phyloP scores from a whole-genome alignment of 2,113 vertebrate genomes.

The Scomber colias region DNA sequence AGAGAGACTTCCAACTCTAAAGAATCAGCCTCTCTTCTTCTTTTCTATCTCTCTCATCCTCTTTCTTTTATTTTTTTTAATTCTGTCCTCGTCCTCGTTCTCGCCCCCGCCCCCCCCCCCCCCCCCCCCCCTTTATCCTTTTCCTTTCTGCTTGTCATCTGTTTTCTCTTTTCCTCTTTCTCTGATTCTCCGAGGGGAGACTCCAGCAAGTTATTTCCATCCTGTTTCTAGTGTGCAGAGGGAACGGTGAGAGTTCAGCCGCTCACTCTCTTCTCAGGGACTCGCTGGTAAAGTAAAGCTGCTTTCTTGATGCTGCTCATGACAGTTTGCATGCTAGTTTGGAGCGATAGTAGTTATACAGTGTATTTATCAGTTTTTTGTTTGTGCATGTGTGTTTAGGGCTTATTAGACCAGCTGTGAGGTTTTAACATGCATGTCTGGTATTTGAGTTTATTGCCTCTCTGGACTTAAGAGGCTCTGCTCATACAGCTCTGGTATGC shows the following conservation, averaged over 20 bases:
- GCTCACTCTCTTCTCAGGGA: background rate
- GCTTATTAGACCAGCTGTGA: constrained; percentile 70
- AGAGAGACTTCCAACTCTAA: constrained; percentile 17
- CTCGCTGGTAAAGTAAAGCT: constrained; percentile 35
- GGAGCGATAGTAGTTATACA: background rate
- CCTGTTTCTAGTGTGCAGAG: constrained; percentile 64
- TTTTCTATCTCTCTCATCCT: constrained; percentile 25
- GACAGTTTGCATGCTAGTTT: background rate
- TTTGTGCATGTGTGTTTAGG: constrained; percentile 37
- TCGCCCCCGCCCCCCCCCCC: background rate
- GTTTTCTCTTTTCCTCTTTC: constrained; percentile 67
- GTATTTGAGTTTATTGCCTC: constrained; percentile 77
- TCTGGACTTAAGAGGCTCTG: constrained; percentile 69
- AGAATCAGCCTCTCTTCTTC: constrained; percentile 37
- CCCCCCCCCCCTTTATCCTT: background rate
- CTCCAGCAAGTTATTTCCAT: constrained; percentile 55
- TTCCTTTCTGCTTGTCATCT: constrained; percentile 64
- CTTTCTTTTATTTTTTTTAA: constrained; percentile 26
- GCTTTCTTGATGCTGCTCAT: background rate
- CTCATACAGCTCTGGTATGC: constrained; percentile 67
- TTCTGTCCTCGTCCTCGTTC: constrained; percentile 43
- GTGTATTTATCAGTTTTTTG: constrained; percentile 16
- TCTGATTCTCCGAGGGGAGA: constrained; percentile 41
- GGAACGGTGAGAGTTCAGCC: constrained; percentile 62
- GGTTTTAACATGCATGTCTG: constrained; percentile 74